Percentiles rank a stretch among this genome's conserved stretches.
phyloP scores from a whole-genome alignment of 2,888 invertebrate genomes.

The Drosophila vallismaia region DNA sequence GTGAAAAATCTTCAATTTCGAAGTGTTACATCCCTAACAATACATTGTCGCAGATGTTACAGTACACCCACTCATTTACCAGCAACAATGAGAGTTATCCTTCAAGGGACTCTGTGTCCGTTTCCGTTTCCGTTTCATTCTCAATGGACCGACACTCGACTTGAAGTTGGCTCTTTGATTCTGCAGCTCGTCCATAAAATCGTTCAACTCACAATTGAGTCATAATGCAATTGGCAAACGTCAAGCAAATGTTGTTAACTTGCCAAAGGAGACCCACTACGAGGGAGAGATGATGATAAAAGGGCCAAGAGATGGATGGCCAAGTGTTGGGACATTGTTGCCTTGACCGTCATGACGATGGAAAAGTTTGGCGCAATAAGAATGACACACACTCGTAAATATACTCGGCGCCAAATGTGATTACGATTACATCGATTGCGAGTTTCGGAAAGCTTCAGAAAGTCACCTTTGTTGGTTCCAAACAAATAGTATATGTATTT shows the following conservation, averaged over 20 bases:
- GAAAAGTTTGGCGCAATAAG: slow-evolving; percentile 55
- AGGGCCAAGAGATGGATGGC: background rate
- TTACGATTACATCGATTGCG: slow-evolving; percentile 66
- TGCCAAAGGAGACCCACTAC: slow-evolving; percentile 31
- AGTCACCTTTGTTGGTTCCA: slow-evolving; percentile 74
- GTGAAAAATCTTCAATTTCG: background rate
- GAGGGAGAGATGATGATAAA: background rate
- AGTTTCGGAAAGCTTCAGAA: slow-evolving; percentile 13
- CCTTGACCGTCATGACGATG: slow-evolving; percentile 51
- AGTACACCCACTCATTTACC: slow-evolving; percentile 5
- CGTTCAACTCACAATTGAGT: slow-evolving; percentile 75
- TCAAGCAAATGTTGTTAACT: slow-evolving; percentile 77
- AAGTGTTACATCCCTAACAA: background rate
- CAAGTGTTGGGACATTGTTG: slow-evolving; percentile 65
- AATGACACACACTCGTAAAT: slow-evolving; percentile 65
- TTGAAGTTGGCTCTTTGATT: slow-evolving; percentile 33
- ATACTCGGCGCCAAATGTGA: slow-evolving; percentile 65
- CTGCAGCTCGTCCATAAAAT: slow-evolving; percentile 58
- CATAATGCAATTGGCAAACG: slow-evolving; percentile 79
- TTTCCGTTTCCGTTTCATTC: slow-evolving; percentile 22
- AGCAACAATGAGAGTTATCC: slow-evolving; percentile 10
- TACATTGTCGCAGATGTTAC: slow-evolving; percentile 3
- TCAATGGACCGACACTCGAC: slow-evolving; percentile 40
- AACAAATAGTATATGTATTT: slow-evolving; percentile 13
- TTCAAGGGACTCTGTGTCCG: slow-evolving; percentile 4